phyloP scores from a whole-genome alignment of 2,113 vertebrate species.

The Piliocolobus tephrosceles region DNA sequence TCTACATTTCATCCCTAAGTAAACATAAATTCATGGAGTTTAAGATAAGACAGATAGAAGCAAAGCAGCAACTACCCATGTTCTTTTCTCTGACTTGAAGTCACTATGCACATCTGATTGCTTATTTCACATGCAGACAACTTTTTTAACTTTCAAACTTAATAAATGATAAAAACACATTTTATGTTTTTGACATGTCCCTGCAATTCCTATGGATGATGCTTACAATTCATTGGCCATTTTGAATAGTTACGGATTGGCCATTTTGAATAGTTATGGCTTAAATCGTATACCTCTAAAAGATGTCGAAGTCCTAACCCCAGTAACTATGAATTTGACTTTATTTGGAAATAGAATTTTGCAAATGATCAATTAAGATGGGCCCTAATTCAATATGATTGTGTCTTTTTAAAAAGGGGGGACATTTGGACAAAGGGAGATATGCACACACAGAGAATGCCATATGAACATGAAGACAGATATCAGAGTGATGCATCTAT shows the following conservation, averaged over 20 bases:
- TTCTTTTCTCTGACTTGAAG: background rate
- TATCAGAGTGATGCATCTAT: background rate
- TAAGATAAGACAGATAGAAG: background rate
- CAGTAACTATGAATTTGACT: background rate
- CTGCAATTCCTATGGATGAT: background rate
- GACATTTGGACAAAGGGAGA: background rate
- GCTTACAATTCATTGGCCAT: background rate
- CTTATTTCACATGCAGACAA: background rate
- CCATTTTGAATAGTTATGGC: background rate
- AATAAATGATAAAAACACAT: background rate
- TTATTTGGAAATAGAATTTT: background rate
- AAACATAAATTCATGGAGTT: background rate
- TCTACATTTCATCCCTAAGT: background rate
- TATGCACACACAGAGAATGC: background rate
- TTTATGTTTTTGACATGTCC: background rate
- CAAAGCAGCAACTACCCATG: background rate
- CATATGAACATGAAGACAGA: background rate
- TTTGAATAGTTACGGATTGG: too few relatives aligned
- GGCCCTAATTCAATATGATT: background rate
- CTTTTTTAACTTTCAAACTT: background rate
- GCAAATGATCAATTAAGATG: background rate
- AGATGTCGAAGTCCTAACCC: background rate
- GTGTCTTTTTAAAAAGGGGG: background rate
- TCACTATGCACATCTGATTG: background rate
- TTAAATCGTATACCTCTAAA: background rate